phyloP scores from a whole-genome alignment of 2,888 invertebrate genomes.

The Chromoteleia sp. region DNA sequence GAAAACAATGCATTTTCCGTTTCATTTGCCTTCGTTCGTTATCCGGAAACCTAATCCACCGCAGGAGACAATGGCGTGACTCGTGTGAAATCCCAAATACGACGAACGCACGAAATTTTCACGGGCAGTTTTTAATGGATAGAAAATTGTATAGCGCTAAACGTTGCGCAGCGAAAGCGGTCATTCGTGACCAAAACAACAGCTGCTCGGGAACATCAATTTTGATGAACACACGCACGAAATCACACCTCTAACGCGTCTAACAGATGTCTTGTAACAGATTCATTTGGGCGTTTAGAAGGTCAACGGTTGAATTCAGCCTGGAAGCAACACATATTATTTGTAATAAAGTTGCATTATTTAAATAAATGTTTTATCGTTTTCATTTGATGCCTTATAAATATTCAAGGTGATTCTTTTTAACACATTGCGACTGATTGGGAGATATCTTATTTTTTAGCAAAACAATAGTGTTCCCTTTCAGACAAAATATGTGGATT shows the following conservation, averaged over 20 bases:
- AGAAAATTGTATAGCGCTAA: slow-evolving; percentile 25
- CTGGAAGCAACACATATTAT: slow-evolving; percentile 26
- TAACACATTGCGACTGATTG: too few relatives aligned
- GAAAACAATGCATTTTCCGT: too few relatives aligned
- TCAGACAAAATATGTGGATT: too few relatives aligned
- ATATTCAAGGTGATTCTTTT: too few relatives aligned
- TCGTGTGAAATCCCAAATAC: slow-evolving; percentile 9
- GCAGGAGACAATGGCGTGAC: slow-evolving; percentile 8
- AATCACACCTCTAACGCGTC: slow-evolving; percentile 56
- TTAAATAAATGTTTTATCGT: too few relatives aligned
- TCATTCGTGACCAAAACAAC: slow-evolving; percentile 46
- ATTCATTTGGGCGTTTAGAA: slow-evolving; percentile 50
- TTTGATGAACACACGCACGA: slow-evolving; percentile 27
- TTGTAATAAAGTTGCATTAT: slow-evolving; percentile 59
- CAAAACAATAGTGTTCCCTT: too few relatives aligned
- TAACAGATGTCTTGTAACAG: slow-evolving; percentile 62
- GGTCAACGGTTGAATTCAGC: slow-evolving; percentile 27
- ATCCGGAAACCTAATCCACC: slow-evolving; percentile 1
- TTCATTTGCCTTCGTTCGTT: slow-evolving; percentile 2
- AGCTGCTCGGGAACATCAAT: slow-evolving; percentile 49
- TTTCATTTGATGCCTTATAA: too few relatives aligned
- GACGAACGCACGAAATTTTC: background rate
- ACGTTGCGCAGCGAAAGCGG: slow-evolving; percentile 8
- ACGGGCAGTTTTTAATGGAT: slow-evolving; percentile 12
- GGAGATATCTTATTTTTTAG: too few relatives aligned